Base-by-base conservation (phyloP, 2,888 invertebrate genomes). In the Vanessa cardui region DNA sequence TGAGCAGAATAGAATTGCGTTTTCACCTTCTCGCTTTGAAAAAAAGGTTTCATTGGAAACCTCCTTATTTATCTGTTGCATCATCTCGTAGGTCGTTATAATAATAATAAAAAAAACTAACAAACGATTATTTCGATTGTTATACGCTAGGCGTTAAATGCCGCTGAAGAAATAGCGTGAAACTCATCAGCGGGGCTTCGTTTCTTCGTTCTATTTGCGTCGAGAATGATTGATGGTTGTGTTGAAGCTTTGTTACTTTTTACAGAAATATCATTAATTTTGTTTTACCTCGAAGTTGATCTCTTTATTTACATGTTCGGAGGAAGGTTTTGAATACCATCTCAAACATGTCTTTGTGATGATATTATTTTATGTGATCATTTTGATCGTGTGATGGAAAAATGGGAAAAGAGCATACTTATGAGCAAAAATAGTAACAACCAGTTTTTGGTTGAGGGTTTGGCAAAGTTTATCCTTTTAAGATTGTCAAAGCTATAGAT, bases 171-270 rank as follows among this genome's bases (percentile, higher is more conserved):
- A 62, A 65, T 52, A 45, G 44, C 58, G 59, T 18, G 66, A 58
- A 60, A 63, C 68, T 71, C 65, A 68, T 71, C 62, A 61, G 58
- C 47, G 56, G 50, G 58, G 39, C 58, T 54, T 47, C 62, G 26
- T 39, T 56, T 56, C 56, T 56, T 52, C 63, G 62, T 65, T 59
- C 63, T 58, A 66, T 61, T 71, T 68, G 62, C 58, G 68, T 63
- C 66, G 52, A 52, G 52, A 46, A 61, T 71, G 71, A 71, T 71
- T 71, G 71, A 69, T 69, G 71, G 39, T 59, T 45, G 12, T 54
- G 47, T 31, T 60, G 26, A 56, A 39, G 52, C 66, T 69, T 68
- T 71, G 68, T 64, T 65, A 70, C 62, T 64, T 66, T 68, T 69
- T 63, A 60, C 50, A 49, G 44, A 45, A 60, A 60, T 62, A 16